Evolutionary conservation across 64 coral and sea anemone species (phyloP).

Genomic region (Acropora tenuis): DNA sequence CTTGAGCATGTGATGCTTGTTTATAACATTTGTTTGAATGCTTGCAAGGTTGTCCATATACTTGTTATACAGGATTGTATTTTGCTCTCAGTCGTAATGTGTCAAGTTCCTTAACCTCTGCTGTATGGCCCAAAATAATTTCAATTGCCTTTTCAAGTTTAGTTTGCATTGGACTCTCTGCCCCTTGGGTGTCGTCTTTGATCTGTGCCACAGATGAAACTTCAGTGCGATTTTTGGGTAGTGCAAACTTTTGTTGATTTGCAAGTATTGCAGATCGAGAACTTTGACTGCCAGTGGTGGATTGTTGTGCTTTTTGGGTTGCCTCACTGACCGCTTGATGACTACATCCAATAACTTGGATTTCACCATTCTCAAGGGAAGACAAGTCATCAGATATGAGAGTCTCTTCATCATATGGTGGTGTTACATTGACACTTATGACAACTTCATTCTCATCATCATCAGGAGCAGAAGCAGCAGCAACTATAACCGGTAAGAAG

Average conservation of each 20-base stretch:
- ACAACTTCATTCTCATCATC: slow-evolving; percentile 21
- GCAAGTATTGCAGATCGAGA: no score
- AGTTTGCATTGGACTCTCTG: neutral
- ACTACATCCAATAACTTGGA: no score
- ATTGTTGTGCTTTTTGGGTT: no score
- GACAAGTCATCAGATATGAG: no score
- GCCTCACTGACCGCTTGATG: no score
- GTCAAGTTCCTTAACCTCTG: slow-evolving; percentile 4
- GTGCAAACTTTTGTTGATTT: no score
- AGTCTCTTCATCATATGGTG: no score
- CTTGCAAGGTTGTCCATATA: neutral
- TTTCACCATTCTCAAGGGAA: no score
- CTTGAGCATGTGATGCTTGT: neutral
- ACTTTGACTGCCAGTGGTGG: no score
- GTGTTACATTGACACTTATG: no score
- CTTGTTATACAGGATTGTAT: neutral
- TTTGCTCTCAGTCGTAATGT: neutral
- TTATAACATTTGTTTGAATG: neutral
- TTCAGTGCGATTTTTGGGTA: neutral
- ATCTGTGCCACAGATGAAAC: neutral
- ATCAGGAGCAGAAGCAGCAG: neutral
- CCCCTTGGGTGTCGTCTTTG: no score
- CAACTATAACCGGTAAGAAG: no score
- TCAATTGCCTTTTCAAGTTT: slow-evolving; percentile 38
- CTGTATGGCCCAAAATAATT: slow-evolving; percentile 7